A percentile compares a stretch with the other conserved stretches of the same genome.
Conservation (phyloP, 2,888 invertebrate genomes). For the Elysia crispata region DNA sequence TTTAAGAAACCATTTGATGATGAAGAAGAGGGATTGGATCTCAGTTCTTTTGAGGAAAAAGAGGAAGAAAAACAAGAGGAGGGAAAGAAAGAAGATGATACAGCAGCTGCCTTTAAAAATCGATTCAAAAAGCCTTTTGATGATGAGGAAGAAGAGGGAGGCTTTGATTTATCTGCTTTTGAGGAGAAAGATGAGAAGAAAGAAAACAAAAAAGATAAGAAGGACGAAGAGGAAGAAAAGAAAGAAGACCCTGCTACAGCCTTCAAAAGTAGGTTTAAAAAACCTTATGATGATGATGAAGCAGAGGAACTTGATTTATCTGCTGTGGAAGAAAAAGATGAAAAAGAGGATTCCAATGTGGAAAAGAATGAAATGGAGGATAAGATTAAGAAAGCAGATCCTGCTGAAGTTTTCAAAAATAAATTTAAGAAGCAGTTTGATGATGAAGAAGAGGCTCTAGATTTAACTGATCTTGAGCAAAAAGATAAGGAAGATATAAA, state of each 20-base stretch:
- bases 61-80: conserved; percentile 6
- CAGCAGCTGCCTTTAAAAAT: conserved; percentile 43
- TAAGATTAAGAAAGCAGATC: conserved; percentile 37
- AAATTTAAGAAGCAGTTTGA: conserved; percentile 44
- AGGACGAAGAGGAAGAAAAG: conserved; percentile 26
- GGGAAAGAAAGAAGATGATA: conserved; percentile 41
- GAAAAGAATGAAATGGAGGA: too few species aligned
- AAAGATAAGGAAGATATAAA: conserved; percentile 5
- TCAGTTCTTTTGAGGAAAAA: too few species aligned
- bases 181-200: conserved; percentile 15
- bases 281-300: conserved; percentile 45
- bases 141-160: conserved; percentile 23
- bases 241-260: conserved; percentile 42
- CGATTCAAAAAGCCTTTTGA: conserved; percentile 46
- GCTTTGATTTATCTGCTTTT: not conserved
- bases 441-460: conserved; percentile 46
- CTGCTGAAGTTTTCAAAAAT: conserved; percentile 41
- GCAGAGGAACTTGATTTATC: conserved; percentile 39
- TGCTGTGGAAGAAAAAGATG: conserved; percentile 23
- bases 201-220: conserved; percentile 34
- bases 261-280: conserved; percentile 46
- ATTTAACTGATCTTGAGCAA: conserved; percentile 15
- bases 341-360: not conserved
- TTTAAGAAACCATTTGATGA: not conserved
- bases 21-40: not conserved